A percentile compares a stretch with the other conserved stretches of the same genome.
Conservation (phyloP, 2,113 vertebrate species). For the Muscicapa adusta region DNA sequence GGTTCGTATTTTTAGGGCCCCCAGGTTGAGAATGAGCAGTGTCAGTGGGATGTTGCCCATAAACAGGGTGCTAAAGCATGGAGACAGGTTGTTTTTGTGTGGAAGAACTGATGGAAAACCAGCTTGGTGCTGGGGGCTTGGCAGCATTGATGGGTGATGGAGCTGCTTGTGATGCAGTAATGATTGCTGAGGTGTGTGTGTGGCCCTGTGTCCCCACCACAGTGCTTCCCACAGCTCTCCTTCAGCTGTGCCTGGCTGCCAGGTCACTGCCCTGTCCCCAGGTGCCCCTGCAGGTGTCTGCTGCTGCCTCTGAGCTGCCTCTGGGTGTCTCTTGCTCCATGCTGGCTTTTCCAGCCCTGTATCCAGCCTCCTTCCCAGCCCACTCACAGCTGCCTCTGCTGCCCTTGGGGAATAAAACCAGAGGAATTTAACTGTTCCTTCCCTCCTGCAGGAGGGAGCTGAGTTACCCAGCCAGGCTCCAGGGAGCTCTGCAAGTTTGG, state of each 20-base stretch:
- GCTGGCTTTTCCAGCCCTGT: background rate
- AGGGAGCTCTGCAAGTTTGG: background rate
- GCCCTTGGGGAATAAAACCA: background rate
- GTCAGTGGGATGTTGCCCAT: background rate
- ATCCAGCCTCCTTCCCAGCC: background rate
- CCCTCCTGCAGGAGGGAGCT: background rate
- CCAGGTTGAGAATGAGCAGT: background rate
- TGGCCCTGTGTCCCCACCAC: background rate
- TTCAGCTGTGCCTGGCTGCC: background rate
- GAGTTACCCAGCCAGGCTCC: rapidly evolving
- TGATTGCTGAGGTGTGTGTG: background rate
- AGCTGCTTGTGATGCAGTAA: rapidly evolving
- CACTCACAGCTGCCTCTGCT: background rate
- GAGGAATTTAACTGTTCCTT: background rate
- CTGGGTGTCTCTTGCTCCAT: rapidly evolving
- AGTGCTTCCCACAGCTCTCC: background rate
- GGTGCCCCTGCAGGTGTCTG: rapidly evolving
- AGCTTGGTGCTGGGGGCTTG: rapidly evolving
- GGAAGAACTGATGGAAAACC: background rate
- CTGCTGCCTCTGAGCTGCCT: background rate
- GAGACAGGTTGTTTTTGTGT: background rate
- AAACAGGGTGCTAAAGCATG: rapidly evolving
- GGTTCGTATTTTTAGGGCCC: background rate
- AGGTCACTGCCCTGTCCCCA: background rate
- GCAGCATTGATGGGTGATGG: rapidly evolving